Evolutionary conservation across 2,113 vertebrate species (phyloP), one percentile per base, ranked within the genome.

Genomic region (Thamnaconus septentrionalis): DNA sequence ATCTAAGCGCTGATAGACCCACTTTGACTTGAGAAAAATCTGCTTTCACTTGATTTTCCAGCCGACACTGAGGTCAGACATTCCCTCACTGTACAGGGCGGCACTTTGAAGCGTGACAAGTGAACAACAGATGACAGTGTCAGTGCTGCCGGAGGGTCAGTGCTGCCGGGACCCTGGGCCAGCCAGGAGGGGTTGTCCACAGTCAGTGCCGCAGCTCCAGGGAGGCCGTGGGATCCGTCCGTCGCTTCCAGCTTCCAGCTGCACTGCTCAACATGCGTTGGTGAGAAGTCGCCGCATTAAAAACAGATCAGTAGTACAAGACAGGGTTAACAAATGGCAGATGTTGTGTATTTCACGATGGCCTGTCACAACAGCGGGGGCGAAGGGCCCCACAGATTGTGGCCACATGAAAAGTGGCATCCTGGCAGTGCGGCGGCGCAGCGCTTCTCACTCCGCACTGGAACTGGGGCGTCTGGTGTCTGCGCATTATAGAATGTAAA

Each of bases 261-360:
- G 71, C 4, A 5, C 64, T 65, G 66, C 81, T 74, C 71, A 74
- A 65, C 69, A 82, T 66, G 44, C 48, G 59, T 70, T 82, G 56
- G 1, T 31, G 18, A 31, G 73, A 89, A 88, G 78, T 80, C 64
- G 71, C 56, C 31, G 66, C 76, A 85, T 89, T 88, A 81, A 85
- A 90, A 82, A 68, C 66, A 87, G 85, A 85, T 85, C 75, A 55
- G 83, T 87, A 88, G 75, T 80, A 85, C 75, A 78, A 84, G 88
- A 89, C 69, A 65, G 60, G 76, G 58, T 74, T 86, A 91, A 89
- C 83, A 84, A 88, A 89, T 83, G 78, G 76, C 90, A 90, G 82
- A 90, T 90, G 88, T 89, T 72, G 69, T 83, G 81, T 89, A 88
- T 83, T 91, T 78, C 71, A 86, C 89, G 84, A 87, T 85, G 76